Conservation (phyloP, 2,888 invertebrate species). For the Lysandra bellargus region DNA sequence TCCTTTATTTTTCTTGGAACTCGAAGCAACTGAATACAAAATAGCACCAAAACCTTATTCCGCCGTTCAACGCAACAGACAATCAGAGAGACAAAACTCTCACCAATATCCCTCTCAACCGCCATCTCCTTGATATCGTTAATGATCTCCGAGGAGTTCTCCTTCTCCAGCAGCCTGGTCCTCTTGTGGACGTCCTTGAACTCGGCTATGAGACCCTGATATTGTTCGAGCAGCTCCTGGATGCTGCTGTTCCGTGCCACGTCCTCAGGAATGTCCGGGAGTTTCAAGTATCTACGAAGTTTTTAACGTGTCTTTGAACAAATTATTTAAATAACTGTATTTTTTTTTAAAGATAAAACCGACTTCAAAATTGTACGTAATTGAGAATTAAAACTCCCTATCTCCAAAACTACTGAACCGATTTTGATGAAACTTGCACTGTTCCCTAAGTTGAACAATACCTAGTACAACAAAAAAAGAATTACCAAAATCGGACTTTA, state of each 20-base stretch:
- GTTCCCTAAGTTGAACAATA: no score
- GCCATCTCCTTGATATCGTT: constrained; percentile 93
- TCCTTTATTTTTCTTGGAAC: no score
- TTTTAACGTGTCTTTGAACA: background rate
- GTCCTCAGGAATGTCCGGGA: constrained; percentile 87
- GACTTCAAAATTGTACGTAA: no score
- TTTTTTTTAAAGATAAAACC: no score
- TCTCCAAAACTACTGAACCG: no score
- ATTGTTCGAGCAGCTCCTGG: constrained; percentile 84
- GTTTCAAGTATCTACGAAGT: constrained; percentile 66
- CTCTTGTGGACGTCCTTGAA: constrained; percentile 90
- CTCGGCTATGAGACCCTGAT: constrained; percentile 87
- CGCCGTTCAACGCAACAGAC: background rate
- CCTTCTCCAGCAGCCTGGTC: constrained; percentile 81
- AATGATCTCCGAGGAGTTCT: constrained; percentile 89
- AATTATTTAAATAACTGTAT: no score
- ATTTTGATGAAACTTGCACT: no score
- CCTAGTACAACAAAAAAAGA: no score
- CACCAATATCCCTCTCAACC: constrained; percentile 89
- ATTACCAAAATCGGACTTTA: no score
- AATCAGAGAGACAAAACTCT: constrained; percentile 43
- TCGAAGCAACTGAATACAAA: no score
- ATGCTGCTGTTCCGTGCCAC: constrained; percentile 88
- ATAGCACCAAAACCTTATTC: background rate
- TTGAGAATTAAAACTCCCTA: no score